Conservation (phyloP, 92 coral and sea anemone species). For the Porites divaricata region DNA sequence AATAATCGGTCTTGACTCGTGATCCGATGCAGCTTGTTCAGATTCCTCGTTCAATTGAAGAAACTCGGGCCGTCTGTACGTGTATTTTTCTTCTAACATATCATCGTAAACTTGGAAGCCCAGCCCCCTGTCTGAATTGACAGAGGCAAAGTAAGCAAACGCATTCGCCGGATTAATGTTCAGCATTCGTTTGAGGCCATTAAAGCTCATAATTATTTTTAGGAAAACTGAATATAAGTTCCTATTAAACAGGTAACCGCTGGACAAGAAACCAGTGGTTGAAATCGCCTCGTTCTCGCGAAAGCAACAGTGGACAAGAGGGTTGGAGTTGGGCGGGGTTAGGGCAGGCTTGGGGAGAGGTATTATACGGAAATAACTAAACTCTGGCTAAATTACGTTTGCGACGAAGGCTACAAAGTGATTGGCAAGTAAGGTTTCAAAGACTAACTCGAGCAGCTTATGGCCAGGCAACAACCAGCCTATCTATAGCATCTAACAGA, state of each 20-base stretch:
- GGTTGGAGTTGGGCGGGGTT: not conserved
- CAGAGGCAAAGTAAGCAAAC: conserved; percentile 72
- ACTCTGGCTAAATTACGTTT: too few relatives aligned
- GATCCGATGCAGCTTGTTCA: conserved; percentile 86
- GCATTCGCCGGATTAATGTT: conserved; percentile 74
- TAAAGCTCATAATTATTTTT: conserved; percentile 78
- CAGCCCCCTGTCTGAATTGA: conserved; percentile 76
- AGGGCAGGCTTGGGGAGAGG: too few relatives aligned
- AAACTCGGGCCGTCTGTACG: conserved; percentile 90
- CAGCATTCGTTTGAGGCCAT: conserved; percentile 82
- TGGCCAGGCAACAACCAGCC: too few relatives aligned
- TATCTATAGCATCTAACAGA: too few relatives aligned
- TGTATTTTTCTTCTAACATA: conserved; percentile 83
- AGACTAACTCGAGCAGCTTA: too few relatives aligned
- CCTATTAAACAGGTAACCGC: conserved; percentile 20
- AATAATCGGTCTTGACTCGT: conserved; percentile 90
- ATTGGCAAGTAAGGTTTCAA: too few relatives aligned
- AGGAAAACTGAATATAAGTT: conserved; percentile 13
- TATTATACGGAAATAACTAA: too few relatives aligned
- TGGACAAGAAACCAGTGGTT: not conserved
- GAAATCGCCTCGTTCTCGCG: not conserved
- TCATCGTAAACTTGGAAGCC: conserved; percentile 81
- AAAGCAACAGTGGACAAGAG: not conserved
- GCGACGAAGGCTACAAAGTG: too few relatives aligned
- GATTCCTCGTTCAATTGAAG: conserved; percentile 91